Base-by-base conservation (phyloP, 2,797 vertebrate species). In the Hapalemur alaotrensis region DNA sequence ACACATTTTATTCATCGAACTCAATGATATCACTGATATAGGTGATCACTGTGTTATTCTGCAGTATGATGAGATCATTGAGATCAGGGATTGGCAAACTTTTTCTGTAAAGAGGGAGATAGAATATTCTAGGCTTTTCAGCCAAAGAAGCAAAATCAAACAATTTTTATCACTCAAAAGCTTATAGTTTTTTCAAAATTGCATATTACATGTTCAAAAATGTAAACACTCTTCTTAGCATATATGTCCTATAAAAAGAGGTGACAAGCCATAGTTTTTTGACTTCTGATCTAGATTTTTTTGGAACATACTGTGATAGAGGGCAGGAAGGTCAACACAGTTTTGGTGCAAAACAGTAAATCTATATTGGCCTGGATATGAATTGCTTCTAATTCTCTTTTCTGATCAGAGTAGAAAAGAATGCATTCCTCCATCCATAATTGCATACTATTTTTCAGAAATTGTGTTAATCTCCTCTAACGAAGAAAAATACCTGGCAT, bases 61-160 rank as follows among this genome's bases (percentile, higher is more conserved):
- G 2, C 0, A 41, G 5, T 9, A 38, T 48, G 13, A 18, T 20
- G 79, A 72, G 46, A 32, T 28, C 43, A 4, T 48, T 32, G 69
- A 69, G 5, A 59, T 59, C 20, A 32, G 4, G 0, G 10, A 1
- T 28, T 69, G 11, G 3, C 5, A 46, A 83, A 63, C 11, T 69
- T 86, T 84, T 81, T 72, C 23, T 79, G 5, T 23, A 69, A 50
- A 54, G 38, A 23, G 11, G 2, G 14, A 63, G n/a, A 46, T 1
- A 79, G 10, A 69, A 73, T 76, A 76, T 63, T 90, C 88, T 67
- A 91, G 78, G 15, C 4, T 84, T 83, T 69, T 15, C 2, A 28
- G 14, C 30, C 23, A 50, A 57, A 65, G 43, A 89, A 82, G 20
- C 3, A 87, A 78, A 89, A 50, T 22, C 80, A 4, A 43, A 4